These are phyloP conservation scores for Triplophysa tibetana DNA, from an alignment of 2,113 vertebrate species.

Conservation along the genomic window DNA sequence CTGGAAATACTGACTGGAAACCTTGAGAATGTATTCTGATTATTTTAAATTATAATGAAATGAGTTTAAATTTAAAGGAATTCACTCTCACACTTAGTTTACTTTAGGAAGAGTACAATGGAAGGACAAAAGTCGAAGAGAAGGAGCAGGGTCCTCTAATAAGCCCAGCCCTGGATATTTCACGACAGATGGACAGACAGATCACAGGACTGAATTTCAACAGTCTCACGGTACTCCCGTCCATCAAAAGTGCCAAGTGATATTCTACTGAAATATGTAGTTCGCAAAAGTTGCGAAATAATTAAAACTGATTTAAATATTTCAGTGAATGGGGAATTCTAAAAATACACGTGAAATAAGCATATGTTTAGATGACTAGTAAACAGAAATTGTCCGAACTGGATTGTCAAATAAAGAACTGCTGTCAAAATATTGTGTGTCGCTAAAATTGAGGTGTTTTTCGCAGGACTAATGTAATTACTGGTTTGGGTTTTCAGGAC, in stretches of 20 bases:
- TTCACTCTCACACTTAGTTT: too few species aligned
- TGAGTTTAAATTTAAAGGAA: too few species aligned
- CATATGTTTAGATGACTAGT: too few species aligned
- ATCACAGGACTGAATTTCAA: slow-evolving; percentile 33
- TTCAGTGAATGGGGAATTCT: too few species aligned
- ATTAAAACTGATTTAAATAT: too few species aligned
- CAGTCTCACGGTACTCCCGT: slow-evolving; percentile 21
- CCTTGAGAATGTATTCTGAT: too few species aligned
- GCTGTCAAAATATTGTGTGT: neutral
- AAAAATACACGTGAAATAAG: too few species aligned
- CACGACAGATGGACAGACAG: slow-evolving; percentile 37
- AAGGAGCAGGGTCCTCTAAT: neutral
- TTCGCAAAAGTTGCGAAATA: neutral
- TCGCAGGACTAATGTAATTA: slow-evolving; percentile 82
- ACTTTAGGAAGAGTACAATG: too few species aligned
- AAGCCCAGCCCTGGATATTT: slow-evolving; percentile 7
- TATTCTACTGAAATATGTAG: neutral
- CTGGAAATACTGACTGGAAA: too few species aligned
- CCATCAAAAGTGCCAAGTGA: neutral
- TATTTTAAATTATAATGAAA: too few species aligned
- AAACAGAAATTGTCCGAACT: neutral
- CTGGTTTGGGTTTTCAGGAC: slow-evolving; percentile 66
- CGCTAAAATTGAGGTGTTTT: neutral
- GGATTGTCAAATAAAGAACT: neutral
- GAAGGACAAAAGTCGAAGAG: too few species aligned